A percentile compares a stretch with the other conserved stretches of the same genome.
Conservation (phyloP, 30 jellyfish, hydroid and myxozoan species). For the Chironex yamaguchii region DNA sequence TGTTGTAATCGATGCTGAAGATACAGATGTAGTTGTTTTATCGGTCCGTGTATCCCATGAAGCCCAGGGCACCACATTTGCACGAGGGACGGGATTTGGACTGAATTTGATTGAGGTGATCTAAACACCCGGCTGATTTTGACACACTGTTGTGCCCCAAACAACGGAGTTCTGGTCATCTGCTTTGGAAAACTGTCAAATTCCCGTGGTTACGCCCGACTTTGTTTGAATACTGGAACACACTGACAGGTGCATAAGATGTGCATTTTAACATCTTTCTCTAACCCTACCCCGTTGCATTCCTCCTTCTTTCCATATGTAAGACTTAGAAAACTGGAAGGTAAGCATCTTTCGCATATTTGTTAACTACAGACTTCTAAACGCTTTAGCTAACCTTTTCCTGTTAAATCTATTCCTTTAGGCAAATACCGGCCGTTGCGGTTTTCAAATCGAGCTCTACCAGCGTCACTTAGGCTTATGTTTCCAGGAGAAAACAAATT, state of each 20-base stretch:
- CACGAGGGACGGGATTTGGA: too few species aligned
- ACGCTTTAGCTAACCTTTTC: neutral
- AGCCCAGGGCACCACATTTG: too few species aligned
- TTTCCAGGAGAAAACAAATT: constrained; percentile 2
- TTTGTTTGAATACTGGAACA: too few species aligned
- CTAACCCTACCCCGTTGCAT: too few species aligned
- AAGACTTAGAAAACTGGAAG: neutral
- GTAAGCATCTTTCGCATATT: neutral
- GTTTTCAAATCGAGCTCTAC: constrained; percentile 24
- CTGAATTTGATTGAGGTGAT: too few species aligned
- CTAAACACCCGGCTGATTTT: too few species aligned
- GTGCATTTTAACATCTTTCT: too few species aligned
- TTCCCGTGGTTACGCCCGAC: too few species aligned
- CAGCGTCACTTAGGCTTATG: constrained; percentile 14
- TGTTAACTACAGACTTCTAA: neutral
- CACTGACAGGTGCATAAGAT: too few species aligned
- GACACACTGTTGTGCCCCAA: too few species aligned
- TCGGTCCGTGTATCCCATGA: constrained; percentile 22
- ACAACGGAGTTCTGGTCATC: too few species aligned
- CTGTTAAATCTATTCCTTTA: neutral
- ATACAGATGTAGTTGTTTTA: constrained; percentile 37
- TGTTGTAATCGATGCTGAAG: constrained; percentile 27
- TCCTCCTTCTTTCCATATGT: neutral
- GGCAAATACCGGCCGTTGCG: constrained; percentile 20
- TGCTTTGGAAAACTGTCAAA: too few species aligned